phyloP scores from a whole-genome alignment of 2,888 invertebrate genomes.

The Meteorus cinctellus region DNA sequence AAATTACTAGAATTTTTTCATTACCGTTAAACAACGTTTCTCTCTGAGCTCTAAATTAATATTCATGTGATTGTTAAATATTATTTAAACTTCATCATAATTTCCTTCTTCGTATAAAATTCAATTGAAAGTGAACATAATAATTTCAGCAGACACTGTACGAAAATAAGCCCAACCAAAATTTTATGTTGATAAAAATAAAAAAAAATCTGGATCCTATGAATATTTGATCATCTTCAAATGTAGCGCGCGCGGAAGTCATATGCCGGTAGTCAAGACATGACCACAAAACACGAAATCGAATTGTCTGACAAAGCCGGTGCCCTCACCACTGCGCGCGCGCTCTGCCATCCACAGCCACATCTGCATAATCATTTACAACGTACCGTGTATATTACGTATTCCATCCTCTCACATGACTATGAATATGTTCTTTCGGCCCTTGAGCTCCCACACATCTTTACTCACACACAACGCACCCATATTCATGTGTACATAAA shows the following conservation, averaged over 20 bases:
- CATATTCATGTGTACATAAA: conserved; percentile 37
- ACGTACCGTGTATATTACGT: conserved; percentile 18
- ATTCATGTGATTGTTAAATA: no score
- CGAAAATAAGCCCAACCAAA: neutral
- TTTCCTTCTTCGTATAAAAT: no score
- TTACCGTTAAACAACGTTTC: no score
- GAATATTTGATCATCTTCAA: conserved; percentile 2
- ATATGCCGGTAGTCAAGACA: conserved; percentile 40
- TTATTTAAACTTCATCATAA: no score
- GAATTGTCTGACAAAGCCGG: conserved; percentile 47
- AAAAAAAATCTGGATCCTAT: neutral
- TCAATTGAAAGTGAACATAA: no score
- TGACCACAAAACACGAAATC: conserved; percentile 37
- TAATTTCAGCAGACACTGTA: no score
- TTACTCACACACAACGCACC: conserved; percentile 13
- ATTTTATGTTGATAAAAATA: conserved; percentile 8
- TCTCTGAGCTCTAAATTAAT: no score
- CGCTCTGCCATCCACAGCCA: neutral
- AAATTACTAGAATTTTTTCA: no score
- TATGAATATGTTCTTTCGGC: conserved; percentile 7
- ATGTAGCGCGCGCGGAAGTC: neutral
- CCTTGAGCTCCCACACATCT: neutral
- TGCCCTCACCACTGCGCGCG: conserved; percentile 24
- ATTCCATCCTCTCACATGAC: conserved; percentile 12
- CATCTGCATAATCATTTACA: conserved; percentile 43